A percentile compares a stretch with the other conserved stretches of the same genome.
Conservation (phyloP, 2,113 vertebrate species). For the Pedetes capensis region DNA sequence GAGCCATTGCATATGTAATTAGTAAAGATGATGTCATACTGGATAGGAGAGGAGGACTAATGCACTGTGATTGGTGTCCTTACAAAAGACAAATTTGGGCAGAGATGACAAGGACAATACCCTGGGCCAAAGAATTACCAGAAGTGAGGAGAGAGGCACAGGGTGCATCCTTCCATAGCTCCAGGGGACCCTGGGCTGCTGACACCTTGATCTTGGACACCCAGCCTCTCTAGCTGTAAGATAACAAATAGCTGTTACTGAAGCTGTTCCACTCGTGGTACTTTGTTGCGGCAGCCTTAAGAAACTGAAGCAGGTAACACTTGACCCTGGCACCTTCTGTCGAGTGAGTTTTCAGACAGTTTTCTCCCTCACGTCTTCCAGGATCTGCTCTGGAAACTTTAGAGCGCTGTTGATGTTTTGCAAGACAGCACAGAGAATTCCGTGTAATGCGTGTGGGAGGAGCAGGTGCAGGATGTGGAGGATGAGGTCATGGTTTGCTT, state of each 20-base stretch:
- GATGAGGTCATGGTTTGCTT: constrained; percentile 53
- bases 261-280: not conserved
- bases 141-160: not conserved
- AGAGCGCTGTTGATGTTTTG: not conserved
- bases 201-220: not conserved
- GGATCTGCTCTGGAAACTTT: not conserved
- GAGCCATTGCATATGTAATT: not conserved
- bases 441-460: not conserved
- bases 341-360: not conserved
- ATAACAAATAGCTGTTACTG: not conserved
- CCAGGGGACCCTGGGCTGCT: not conserved
- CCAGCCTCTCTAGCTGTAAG: not conserved
- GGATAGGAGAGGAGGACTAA: not conserved
- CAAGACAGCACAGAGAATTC: not conserved
- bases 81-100: not conserved
- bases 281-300: not conserved
- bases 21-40: not conserved
- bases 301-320: not conserved
- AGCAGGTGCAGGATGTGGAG: constrained; percentile 42
- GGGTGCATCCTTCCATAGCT: too few species aligned
- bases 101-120: not conserved
- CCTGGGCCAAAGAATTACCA: not conserved
- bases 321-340: not conserved
- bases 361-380: not conserved
- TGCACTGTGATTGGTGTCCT: not conserved